Conservation (phyloP, 2,888 invertebrate species). For the Colletes collaris region DNA sequence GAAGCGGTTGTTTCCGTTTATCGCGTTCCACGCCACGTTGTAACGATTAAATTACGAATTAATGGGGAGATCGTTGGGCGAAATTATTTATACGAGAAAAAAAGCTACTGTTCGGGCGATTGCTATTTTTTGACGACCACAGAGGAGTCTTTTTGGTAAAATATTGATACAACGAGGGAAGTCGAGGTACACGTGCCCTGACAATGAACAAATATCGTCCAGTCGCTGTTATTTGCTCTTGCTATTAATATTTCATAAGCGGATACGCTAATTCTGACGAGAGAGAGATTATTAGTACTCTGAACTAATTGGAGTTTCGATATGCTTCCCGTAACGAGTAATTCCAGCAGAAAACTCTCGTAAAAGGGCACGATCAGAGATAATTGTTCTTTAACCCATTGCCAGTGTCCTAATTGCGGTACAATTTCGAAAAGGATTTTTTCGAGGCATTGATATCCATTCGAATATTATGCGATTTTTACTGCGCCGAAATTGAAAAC, state of each 20-base stretch:
- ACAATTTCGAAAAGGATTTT: too few relatives aligned
- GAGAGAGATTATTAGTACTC: not conserved
- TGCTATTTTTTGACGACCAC: not conserved
- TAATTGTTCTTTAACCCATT: too few relatives aligned
- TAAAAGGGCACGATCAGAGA: too few relatives aligned
- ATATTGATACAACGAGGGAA: slow-evolving; percentile 20
- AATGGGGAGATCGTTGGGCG: not conserved
- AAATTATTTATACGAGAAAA: not conserved
- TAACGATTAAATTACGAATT: not conserved
- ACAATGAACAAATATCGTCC: slow-evolving; percentile 20
- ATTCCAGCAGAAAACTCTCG: not conserved
- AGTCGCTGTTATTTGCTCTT: not conserved
- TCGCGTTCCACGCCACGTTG: not conserved
- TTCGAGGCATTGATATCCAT: too few relatives aligned
- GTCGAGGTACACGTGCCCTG: not conserved
- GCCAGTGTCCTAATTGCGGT: too few relatives aligned
- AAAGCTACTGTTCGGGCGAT: not conserved
- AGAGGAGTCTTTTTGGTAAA: not conserved
- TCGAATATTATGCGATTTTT: too few relatives aligned
- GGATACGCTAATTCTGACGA: slow-evolving; percentile 8
- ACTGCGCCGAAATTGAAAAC: too few relatives aligned
- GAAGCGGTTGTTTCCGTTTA: not conserved
- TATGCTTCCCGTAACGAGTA: not conserved
- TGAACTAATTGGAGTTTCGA: not conserved
- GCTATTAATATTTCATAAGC: slow-evolving; percentile 15